Conservation (phyloP, 2,113 vertebrate genomes). For the Spea bombifrons region DNA sequence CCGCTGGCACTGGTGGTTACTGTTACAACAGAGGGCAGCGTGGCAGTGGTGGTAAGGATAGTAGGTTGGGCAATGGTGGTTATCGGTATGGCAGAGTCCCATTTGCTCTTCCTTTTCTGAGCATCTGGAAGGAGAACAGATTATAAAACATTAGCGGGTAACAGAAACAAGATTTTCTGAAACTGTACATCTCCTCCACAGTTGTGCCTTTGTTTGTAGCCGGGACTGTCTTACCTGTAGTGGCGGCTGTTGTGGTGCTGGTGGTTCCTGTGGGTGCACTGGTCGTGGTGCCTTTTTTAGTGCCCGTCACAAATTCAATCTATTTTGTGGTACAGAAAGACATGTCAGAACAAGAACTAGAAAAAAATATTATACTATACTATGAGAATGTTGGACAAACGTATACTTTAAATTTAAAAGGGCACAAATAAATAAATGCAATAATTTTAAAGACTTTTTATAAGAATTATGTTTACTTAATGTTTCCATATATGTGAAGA, state of each 20-base stretch:
- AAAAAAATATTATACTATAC: too few relatives aligned
- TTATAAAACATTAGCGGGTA: neutral
- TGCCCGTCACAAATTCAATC: slow-evolving; percentile 98
- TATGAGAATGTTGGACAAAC: too few relatives aligned
- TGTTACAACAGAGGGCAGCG: slow-evolving; percentile 87
- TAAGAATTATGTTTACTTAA: too few relatives aligned
- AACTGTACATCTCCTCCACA: neutral
- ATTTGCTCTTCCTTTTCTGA: slow-evolving; percentile 98
- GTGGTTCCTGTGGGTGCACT: slow-evolving; percentile 77
- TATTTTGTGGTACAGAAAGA: slow-evolving; percentile 51
- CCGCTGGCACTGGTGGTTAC: slow-evolving; percentile 96
- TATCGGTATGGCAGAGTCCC: slow-evolving; percentile 95
- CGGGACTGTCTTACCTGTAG: slow-evolving; percentile 73
- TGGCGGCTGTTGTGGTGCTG: slow-evolving; percentile 77
- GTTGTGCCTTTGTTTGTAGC: too few relatives aligned
- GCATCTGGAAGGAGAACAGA: slow-evolving; percentile 72
- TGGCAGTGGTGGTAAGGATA: slow-evolving; percentile 89
- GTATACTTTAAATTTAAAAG: too few relatives aligned
- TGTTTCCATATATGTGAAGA: too few relatives aligned
- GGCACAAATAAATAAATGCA: too few relatives aligned
- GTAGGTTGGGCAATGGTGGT: slow-evolving; percentile 86
- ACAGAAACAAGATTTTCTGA: neutral
- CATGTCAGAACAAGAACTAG: too few relatives aligned
- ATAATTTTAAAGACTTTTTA: too few relatives aligned
- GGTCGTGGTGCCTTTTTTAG: slow-evolving; percentile 89